These are phyloP conservation scores for Megaceryle torquata DNA, from an alignment of 2,113 vertebrate species.

Conservation along the genomic window DNA sequence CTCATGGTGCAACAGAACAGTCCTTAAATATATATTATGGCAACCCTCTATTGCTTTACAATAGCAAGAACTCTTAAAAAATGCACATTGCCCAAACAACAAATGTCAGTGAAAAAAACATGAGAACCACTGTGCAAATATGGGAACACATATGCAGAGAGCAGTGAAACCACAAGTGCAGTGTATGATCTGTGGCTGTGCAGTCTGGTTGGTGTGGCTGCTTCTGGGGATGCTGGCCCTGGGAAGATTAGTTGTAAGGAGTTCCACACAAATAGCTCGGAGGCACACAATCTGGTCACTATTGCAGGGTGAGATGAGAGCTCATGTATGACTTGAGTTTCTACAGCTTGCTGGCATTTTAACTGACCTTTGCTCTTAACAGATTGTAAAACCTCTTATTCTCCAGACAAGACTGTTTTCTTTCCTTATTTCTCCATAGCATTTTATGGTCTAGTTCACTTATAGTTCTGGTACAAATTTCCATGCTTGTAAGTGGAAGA, in stretches of 20 bases:
- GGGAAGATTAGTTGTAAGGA: background rate
- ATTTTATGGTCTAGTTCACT: background rate
- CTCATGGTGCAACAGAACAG: background rate
- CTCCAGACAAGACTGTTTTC: background rate
- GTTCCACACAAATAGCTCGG: background rate
- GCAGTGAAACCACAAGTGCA: background rate
- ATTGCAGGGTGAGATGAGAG: background rate
- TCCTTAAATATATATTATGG: background rate
- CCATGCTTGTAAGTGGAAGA: background rate
- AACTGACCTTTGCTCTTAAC: background rate
- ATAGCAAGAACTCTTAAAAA: background rate
- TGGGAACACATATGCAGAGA: rapidly evolving
- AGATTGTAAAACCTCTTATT: background rate
- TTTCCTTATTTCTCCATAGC: background rate
- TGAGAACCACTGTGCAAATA: background rate
- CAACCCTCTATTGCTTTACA: background rate
- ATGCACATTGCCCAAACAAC: rapidly evolving
- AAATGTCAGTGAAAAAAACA: too few species aligned
- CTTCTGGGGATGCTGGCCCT: background rate
- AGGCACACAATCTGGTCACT: background rate
- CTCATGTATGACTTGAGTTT: background rate
- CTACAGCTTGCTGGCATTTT: background rate
- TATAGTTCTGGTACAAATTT: background rate
- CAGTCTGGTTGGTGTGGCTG: background rate
- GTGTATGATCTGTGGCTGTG: rapidly evolving